Evolutionary conservation across 1,140 invertebrate species (phyloP).

Genomic region (Drosophila ercepeae): DNA sequence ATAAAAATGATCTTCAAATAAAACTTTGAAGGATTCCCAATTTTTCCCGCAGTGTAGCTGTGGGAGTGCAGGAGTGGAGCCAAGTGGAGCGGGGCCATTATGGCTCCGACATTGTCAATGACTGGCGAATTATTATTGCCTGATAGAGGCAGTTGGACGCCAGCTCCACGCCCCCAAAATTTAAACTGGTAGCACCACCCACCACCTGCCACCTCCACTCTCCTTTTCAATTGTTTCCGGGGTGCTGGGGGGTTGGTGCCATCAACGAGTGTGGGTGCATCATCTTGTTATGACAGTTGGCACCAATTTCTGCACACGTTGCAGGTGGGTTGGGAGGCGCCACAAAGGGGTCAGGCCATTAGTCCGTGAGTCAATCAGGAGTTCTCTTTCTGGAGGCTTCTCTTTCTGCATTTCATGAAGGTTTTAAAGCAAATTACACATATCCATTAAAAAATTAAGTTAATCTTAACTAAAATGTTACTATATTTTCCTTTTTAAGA

Average conservation of each 20-base stretch:
- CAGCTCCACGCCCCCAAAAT: slow-evolving; percentile 16
- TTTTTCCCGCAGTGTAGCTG: neutral
- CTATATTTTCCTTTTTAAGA: neutral
- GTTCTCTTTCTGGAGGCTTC: slow-evolving; percentile 14
- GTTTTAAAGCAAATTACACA: neutral
- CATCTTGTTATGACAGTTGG: slow-evolving; percentile 73
- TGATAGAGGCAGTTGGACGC: slow-evolving; percentile 63
- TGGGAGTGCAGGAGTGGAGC: slow-evolving; percentile 8
- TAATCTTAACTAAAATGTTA: neutral
- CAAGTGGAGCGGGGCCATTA: slow-evolving; percentile 65
- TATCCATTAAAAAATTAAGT: neutral
- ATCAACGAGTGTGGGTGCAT: slow-evolving; percentile 31
- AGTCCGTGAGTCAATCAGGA: slow-evolving; percentile 64
- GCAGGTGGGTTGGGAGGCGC: slow-evolving; percentile 50
- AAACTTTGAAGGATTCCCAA: neutral
- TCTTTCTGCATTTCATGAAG: slow-evolving; percentile 19
- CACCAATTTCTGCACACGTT: slow-evolving; percentile 52
- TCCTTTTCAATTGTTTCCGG: too few species aligned
- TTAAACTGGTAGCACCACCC: neutral
- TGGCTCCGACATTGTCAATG: slow-evolving; percentile 77
- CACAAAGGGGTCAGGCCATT: slow-evolving; percentile 43
- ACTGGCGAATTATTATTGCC: slow-evolving; percentile 79
- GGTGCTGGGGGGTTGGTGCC: neutral
- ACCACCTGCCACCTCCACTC: neutral
- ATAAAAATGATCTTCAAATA: too few species aligned